phyloP scores from a whole-genome alignment of 1,140 invertebrate genomes.

The Bombus vancouverensis region DNA sequence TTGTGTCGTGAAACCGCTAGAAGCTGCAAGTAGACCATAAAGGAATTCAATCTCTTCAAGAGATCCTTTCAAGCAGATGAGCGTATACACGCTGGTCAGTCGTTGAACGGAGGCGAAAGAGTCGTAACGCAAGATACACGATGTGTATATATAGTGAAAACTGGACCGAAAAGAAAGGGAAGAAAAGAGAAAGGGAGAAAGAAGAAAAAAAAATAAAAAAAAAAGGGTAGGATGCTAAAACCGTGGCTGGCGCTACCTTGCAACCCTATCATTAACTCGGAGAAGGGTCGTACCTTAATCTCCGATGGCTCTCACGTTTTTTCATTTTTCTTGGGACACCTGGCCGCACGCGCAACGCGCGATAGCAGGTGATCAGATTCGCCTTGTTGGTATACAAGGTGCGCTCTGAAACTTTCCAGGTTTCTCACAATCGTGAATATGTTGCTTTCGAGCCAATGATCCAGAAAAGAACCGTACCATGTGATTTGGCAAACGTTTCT shows the following conservation, averaged over 20 bases:
- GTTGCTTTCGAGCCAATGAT: too few relatives aligned
- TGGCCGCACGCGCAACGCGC: slow-evolving; percentile 64
- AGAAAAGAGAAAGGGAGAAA: background rate
- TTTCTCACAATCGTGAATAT: slow-evolving; percentile 3
- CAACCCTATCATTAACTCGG: slow-evolving; percentile 67
- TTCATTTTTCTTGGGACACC: slow-evolving; percentile 68
- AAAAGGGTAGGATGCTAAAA: background rate
- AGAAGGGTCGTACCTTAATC: slow-evolving; percentile 62
- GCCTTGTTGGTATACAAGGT: slow-evolving; percentile 26
- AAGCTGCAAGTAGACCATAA: slow-evolving; percentile 45
- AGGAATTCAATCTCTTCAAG: slow-evolving; percentile 36
- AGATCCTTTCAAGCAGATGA: slow-evolving; percentile 25
- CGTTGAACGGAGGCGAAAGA: background rate
- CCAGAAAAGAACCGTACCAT: background rate
- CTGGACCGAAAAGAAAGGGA: background rate
- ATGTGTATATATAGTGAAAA: too few relatives aligned
- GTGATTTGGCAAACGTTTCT: too few relatives aligned
- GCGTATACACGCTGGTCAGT: background rate
- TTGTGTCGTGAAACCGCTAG: slow-evolving; percentile 9
- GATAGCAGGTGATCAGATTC: slow-evolving; percentile 66
- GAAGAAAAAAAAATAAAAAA: background rate
- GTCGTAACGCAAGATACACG: background rate
- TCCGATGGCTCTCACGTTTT: slow-evolving; percentile 44
- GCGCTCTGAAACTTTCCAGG: slow-evolving; percentile 9
- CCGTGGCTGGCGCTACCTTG: slow-evolving; percentile 1